A percentile compares a stretch with the other conserved stretches of the same genome.
These are phyloP conservation scores for Toxostoma redivivum DNA, from an alignment of 2,113 vertebrate genomes.

Conservation along the genomic window DNA sequence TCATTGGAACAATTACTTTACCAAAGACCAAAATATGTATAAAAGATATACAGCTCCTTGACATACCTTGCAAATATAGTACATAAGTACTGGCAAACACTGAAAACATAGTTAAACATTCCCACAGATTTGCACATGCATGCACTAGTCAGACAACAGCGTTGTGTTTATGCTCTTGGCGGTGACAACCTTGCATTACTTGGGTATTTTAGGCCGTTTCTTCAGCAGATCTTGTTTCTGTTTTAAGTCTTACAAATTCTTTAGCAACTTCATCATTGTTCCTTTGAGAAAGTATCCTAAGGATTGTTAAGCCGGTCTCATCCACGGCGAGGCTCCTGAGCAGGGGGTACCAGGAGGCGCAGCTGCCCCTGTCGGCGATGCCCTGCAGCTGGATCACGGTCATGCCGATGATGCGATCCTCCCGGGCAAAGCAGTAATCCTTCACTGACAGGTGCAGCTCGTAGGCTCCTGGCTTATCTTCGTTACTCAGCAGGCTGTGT, in stretches of 20 bases:
- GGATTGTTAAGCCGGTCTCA: slow-evolving; percentile 94
- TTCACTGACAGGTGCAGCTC: slow-evolving; percentile 95
- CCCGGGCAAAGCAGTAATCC: slow-evolving; percentile 97
- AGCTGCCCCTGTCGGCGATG: slow-evolving; percentile 82
- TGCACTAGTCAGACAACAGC: slow-evolving; percentile 84
- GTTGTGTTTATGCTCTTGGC: slow-evolving; percentile 31
- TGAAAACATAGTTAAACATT: slow-evolving; percentile 90
- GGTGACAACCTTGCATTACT: not conserved
- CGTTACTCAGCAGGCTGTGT: slow-evolving; percentile 84
- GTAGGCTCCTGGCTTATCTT: slow-evolving; percentile 85
- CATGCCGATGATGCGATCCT: slow-evolving; percentile 92
- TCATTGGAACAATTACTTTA: slow-evolving; percentile 91
- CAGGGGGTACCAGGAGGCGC: slow-evolving; percentile 84
- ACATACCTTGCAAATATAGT: slow-evolving; percentile 85
- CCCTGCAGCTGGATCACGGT: slow-evolving; percentile 89
- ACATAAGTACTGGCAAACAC: slow-evolving; percentile 91
- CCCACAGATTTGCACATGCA: slow-evolving; percentile 94
- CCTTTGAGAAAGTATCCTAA: slow-evolving; percentile 96
- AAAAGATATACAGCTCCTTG: slow-evolving; percentile 83
- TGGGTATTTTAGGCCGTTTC: slow-evolving; percentile 75
- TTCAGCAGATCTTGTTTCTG: slow-evolving; percentile 86
- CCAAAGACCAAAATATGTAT: slow-evolving; percentile 86
- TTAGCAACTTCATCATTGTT: slow-evolving; percentile 94
- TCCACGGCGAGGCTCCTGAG: slow-evolving; percentile 84
- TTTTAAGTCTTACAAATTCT: slow-evolving; percentile 97